Evolutionary conservation across 2,888 invertebrate genomes (phyloP), one percentile per base, ranked within the genome.

Genomic region (Myopa tessellatipennis): DNA sequence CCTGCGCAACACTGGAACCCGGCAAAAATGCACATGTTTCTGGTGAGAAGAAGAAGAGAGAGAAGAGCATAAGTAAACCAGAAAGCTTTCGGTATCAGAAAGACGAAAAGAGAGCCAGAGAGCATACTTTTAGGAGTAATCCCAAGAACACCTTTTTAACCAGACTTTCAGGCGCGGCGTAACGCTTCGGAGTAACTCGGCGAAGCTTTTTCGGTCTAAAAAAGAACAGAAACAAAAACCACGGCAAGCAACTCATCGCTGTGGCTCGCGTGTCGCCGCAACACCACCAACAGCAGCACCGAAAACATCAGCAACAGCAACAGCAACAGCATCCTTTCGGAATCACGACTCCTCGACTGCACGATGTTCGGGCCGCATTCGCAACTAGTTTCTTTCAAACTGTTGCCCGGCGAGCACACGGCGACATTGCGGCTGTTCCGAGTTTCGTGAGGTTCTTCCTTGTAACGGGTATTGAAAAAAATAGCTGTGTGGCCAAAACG

Each of bases 331-430:
- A 75, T 75, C 75, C 68, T 74, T 75, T 60, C 68, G 58, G 67
- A 55, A 68, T 40, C 18, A 45, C 69, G 69, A 34, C 45, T 26
- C 7, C 55, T n/a, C 55, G 16, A 67, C 36, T 38, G 55, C 45
- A 68, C 38, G 40, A 4, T 38, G 40, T 58, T 68, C 75, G 75
- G 40, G 60, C 8, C 68, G 36, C 79, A 78, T 78, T 80, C 80
- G 82, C 82, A 83, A 83, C 82, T 82, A 83, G 83, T 83, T 83
- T 82, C 79, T 81, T 79, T 81, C 79, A 81, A 83, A 82, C 83
- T 83, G 82, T 83, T 82, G 83, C 81, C 83, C 81, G 69, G 79
- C 77, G 73, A 78, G 80, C 82, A 83, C 81, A 80, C 76, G 68
- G 55, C 69, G 60, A n/a, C 55, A 12, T n/a, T 14, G 55, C n/a